phyloP scores from a whole-genome alignment of 2,113 vertebrate genomes.

The Cololabis saira region DNA sequence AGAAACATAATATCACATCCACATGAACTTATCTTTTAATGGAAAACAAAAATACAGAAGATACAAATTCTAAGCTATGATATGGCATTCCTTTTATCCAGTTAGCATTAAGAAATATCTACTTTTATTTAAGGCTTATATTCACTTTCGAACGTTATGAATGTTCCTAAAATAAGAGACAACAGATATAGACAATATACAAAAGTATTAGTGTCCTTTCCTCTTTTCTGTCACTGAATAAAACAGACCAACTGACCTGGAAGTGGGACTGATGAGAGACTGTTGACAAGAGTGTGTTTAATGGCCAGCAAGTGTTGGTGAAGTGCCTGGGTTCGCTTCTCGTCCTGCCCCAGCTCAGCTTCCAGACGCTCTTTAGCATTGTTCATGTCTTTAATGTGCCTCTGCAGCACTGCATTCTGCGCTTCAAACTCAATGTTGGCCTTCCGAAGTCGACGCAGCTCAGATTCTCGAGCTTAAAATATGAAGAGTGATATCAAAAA shows the following conservation, averaged over 20 bases:
- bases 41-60: too few relatives aligned
- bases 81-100: too few relatives aligned
- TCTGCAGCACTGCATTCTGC: constrained; percentile 94
- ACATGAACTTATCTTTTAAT: too few relatives aligned
- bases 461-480: constrained; percentile 89
- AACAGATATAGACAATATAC: background rate
- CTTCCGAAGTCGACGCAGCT: constrained; percentile 93
- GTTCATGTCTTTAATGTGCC: constrained; percentile 96
- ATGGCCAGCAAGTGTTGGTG: constrained; percentile 92
- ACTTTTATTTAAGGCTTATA: too few relatives aligned
- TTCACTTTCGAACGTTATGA: too few relatives aligned
- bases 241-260: constrained; percentile 81
- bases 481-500: background rate
- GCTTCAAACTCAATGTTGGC: constrained; percentile 97
- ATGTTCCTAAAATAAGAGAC: background rate
- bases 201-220: background rate
- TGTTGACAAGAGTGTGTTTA: constrained; percentile 90
- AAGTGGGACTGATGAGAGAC: constrained; percentile 90
- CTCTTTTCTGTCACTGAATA: background rate
- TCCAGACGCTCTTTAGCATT: constrained; percentile 95
- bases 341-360: constrained; percentile 92
- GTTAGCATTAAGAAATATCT: too few relatives aligned
- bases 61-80: too few relatives aligned
- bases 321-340: constrained; percentile 90
- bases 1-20: too few relatives aligned